phyloP scores from a whole-genome alignment of 2,888 invertebrate species.

The Drosophila monieri region DNA sequence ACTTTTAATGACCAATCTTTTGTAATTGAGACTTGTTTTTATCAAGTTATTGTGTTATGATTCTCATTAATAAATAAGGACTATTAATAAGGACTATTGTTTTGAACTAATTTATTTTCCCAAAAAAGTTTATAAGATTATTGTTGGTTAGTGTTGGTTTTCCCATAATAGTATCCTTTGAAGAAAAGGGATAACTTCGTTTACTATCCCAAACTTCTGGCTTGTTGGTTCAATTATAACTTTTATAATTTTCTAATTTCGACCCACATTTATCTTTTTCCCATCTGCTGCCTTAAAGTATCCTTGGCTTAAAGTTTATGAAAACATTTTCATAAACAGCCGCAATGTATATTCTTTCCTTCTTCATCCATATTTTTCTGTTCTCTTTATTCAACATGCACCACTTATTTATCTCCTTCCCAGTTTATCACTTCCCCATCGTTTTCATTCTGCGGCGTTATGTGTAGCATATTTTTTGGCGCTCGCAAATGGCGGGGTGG shows the following conservation, averaged over 20 bases:
- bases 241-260: neutral
- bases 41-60: neutral
- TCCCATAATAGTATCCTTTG: neutral
- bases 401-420: slow-evolving; percentile 34
- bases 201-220: neutral
- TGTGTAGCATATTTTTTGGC: slow-evolving; percentile 60
- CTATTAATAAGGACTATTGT: neutral
- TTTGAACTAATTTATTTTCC: neutral
- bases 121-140: too few relatives aligned
- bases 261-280: neutral
- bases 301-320: slow-evolving; percentile 13
- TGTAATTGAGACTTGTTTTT: neutral
- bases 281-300: neutral
- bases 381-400: slow-evolving; percentile 20
- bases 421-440: slow-evolving; percentile 12
- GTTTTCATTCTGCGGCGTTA: slow-evolving; percentile 37
- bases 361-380: neutral
- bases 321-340: slow-evolving; percentile 12
- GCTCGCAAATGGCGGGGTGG: slow-evolving; percentile 44
- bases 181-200: neutral
- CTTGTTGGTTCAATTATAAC: neutral
- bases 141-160: too few relatives aligned
- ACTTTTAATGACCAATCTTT: neutral
- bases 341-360: neutral
- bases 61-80: neutral